Evolutionary conservation across 2,113 vertebrate genomes (phyloP), one percentile per base, ranked within the genome.

Genomic region (Hippocampus abdominalis): DNA sequence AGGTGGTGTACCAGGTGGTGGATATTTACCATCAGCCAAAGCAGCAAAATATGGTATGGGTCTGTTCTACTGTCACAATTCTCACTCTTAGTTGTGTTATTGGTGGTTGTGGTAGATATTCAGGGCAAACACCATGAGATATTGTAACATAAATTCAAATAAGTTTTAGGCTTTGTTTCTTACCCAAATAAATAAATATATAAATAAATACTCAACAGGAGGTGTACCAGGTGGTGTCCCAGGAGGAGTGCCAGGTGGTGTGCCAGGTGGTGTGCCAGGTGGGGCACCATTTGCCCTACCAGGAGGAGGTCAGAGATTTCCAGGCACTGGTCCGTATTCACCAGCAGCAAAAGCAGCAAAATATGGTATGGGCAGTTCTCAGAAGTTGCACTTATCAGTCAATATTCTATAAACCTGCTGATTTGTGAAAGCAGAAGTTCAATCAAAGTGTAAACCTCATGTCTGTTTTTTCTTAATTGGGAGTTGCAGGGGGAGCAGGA

Each of bases 261-360:
- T 49, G 9, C 48, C 80, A 13, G 54, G 82, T 40, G 71, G 44
- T 4, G 68, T 64, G 36, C 66, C 71, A 3, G 67, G 71, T 13
- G 66, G 60, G 12, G 46, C 53, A 20, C 64, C 60, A 32, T 62
- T 66, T 8, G 68, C 70, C 13, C 46, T 73, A 18, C 78, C 73
- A 10, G 83, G 81, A 36, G 79, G 64, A 11, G 39, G 71, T 8
- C 75, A 74, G 40, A 78, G 66, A 44, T 51, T 59, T 10, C 49
- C 66, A 36, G 70, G 61, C 12, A 21, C 23, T 44, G 79, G 79
- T 66, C 77, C 78, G 74, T 84, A 82, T 69, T 80, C 51, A 65
- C 68, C 77, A 66, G 79, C 82, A 60, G 73, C 77, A 3, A 87
- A 87, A 84, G 87, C 81, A 68, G 84, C 83, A 48, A 90, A 89